Evolutionary conservation across 2,888 invertebrate species (phyloP).

Genomic region (Amiota minor): DNA sequence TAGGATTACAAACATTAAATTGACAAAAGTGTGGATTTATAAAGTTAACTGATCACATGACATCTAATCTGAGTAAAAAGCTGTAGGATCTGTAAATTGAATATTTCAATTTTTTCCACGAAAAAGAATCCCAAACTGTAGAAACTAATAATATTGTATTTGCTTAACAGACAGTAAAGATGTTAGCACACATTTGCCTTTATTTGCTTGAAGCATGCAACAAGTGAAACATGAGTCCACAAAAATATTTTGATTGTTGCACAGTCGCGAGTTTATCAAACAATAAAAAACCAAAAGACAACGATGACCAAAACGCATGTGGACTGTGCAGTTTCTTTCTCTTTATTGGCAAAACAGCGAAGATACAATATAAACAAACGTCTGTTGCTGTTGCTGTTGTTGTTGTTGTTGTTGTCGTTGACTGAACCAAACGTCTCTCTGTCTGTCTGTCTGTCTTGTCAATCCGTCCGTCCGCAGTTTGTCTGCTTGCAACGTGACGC

Average conservation of each 20-base stretch:
- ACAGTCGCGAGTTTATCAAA: not conserved
- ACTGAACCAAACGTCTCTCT: not conserved
- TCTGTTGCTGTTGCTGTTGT: not conserved
- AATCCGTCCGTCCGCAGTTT: conserved; percentile 30
- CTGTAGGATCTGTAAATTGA: too few species aligned
- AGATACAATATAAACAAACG: not conserved
- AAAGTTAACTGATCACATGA: too few species aligned
- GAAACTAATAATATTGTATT: too few species aligned
- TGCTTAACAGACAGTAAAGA: too few species aligned
- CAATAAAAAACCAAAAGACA: not conserved
- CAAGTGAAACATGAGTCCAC: conserved; percentile 43
- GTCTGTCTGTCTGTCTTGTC: conserved; percentile 37
- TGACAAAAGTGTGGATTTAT: too few species aligned
- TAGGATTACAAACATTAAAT: too few species aligned
- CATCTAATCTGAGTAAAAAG: too few species aligned
- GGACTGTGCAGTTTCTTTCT: not conserved
- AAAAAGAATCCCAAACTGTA: too few species aligned
- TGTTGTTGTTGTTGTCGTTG: not conserved
- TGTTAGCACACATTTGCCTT: too few species aligned
- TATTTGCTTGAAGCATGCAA: not conserved
- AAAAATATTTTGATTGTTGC: conserved; percentile 54
- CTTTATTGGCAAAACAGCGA: not conserved
- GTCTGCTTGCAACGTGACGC: conserved; percentile 54
- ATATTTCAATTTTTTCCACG: too few species aligned
- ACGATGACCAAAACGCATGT: not conserved